phyloP scores from a whole-genome alignment of 2,888 invertebrate genomes.

The Agrochola lychnidis region DNA sequence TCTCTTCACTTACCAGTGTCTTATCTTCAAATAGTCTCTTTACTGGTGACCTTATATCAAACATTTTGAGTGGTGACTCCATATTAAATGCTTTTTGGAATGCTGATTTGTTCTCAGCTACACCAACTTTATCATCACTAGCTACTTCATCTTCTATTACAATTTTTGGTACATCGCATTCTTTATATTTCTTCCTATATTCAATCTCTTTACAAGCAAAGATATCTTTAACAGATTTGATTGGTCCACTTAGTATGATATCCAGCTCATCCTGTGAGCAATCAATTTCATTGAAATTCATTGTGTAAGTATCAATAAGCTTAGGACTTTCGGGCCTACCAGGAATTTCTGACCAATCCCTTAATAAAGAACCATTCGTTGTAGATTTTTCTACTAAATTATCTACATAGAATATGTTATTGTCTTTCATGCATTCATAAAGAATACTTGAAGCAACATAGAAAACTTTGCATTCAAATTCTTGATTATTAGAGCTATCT shows the following conservation, averaged over 20 bases:
- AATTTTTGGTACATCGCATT: slow-evolving; percentile 18
- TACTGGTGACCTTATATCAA: slow-evolving; percentile 22
- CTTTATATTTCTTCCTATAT: slow-evolving; percentile 6
- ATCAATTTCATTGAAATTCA: slow-evolving; percentile 79
- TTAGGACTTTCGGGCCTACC: slow-evolving; percentile 91
- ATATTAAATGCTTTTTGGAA: slow-evolving; percentile 1
- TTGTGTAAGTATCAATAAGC: slow-evolving; percentile 60
- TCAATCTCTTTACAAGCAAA: slow-evolving; percentile 61
- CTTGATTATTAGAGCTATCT: slow-evolving; percentile 40
- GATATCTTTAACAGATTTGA: slow-evolving; percentile 74
- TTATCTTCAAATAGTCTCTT: slow-evolving; percentile 15
- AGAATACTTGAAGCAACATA: slow-evolving; percentile 75
- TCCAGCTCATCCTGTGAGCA: slow-evolving; percentile 83
- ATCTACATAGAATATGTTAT: slow-evolving; percentile 84
- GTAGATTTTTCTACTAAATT: slow-evolving; percentile 84
- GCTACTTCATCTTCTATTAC: slow-evolving; percentile 19
- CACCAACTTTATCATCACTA: background rate
- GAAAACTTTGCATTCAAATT: slow-evolving; percentile 65
- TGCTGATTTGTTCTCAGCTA: slow-evolving; percentile 10
- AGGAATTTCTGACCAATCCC: slow-evolving; percentile 91
- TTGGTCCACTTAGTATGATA: slow-evolving; percentile 80
- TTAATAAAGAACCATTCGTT: slow-evolving; percentile 88
- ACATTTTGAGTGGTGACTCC: slow-evolving; percentile 14
- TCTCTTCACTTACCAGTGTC: slow-evolving; percentile 6
- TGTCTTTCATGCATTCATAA: slow-evolving; percentile 76